Percentiles rank a stretch among this genome's conserved stretches.
Evolutionary conservation across 2,113 vertebrate species (phyloP).

Genomic region (Pristiophorus japonicus): DNA sequence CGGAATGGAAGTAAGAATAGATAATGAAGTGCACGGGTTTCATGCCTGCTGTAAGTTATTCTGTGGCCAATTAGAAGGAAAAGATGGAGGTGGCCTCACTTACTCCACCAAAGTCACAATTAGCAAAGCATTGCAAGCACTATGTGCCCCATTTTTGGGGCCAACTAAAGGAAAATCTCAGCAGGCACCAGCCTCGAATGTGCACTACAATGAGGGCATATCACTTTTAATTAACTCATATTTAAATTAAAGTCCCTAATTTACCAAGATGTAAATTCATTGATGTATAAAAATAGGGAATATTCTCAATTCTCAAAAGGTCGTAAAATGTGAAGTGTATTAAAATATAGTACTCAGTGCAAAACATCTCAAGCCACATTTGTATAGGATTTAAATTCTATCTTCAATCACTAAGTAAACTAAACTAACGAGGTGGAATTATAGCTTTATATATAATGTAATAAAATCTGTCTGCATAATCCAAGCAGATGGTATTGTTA

Average conservation of each 20-base stretch:
- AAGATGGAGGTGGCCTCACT: not conserved
- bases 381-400: not conserved
- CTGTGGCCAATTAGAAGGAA: not conserved
- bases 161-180: not conserved
- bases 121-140: not conserved
- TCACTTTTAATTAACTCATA: not conserved
- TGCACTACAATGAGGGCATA: not conserved
- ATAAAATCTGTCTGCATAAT: not conserved
- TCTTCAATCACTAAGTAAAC: not conserved
- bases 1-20: not conserved
- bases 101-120: not conserved
- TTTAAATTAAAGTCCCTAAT: not conserved
- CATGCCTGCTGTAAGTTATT: not conserved
- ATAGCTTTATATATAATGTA: not conserved
- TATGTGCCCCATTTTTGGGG: not conserved
- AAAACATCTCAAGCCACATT: not conserved
- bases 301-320: not conserved
- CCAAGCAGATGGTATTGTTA: not conserved
- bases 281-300: not conserved
- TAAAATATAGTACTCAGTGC: not conserved
- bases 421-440: not conserved
- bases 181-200: not conserved
- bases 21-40: not conserved
- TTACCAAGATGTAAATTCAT: not conserved
- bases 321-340: not conserved